These are phyloP conservation scores for Psilopsiagon aymara DNA, from an alignment of 2,113 vertebrate species.

Conservation along the genomic window DNA sequence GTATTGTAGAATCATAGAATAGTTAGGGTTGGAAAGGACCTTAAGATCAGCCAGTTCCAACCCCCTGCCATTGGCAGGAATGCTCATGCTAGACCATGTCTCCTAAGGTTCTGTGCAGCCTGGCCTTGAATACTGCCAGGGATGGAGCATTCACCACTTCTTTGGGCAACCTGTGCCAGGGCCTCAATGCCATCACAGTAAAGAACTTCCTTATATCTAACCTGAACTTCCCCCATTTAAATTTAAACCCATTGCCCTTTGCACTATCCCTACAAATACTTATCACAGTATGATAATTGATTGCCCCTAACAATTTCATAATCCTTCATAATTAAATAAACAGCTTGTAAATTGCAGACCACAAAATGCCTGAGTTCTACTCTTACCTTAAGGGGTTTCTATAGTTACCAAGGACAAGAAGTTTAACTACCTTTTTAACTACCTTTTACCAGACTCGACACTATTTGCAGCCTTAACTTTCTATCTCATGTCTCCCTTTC, in stretches of 20 bases:
- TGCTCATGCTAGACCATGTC: neutral
- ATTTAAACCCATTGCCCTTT: neutral
- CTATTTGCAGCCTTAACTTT: conserved; percentile 54
- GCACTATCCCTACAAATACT: neutral
- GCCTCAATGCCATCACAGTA: neutral
- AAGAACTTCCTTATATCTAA: neutral
- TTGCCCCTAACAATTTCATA: conserved; percentile 68
- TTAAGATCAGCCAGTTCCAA: neutral
- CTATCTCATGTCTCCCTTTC: neutral
- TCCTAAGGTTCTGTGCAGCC: neutral
- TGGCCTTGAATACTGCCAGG: neutral
- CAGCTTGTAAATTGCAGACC: conserved; percentile 72
- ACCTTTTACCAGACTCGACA: conserved; percentile 66
- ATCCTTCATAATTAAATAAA: conserved; percentile 79
- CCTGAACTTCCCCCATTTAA: neutral
- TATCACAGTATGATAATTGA: conserved; percentile 59
- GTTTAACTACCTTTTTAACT: conserved; percentile 77
- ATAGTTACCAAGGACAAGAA: conserved; percentile 82
- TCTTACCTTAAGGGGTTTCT: conserved; percentile 82
- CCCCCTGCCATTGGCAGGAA: neutral
- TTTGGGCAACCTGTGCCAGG: neutral
- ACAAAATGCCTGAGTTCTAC: conserved; percentile 63
- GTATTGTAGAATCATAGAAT: neutral
- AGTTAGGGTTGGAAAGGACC: neutral
- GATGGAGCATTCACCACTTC: neutral